phyloP scores from a whole-genome alignment of 2,888 invertebrate species.

The Noctuana brunneofusca region DNA sequence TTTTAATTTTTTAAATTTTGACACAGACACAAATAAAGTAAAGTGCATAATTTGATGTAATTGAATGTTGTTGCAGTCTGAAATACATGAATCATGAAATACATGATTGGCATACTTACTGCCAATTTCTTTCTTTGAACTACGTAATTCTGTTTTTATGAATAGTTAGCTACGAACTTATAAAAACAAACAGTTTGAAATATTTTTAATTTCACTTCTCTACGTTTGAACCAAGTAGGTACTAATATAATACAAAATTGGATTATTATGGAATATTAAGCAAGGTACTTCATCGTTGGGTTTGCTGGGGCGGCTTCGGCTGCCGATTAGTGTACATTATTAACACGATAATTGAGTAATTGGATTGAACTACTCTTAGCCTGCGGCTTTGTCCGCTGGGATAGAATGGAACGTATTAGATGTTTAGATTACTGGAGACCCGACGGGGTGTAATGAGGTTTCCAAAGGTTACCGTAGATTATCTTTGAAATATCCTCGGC shows the following conservation, averaged over 20 bases:
- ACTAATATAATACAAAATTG: conserved; percentile 17
- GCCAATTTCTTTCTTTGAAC: too few species aligned
- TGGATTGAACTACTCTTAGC: conserved; percentile 34
- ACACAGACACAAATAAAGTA: too few species aligned
- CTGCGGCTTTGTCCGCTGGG: conserved; percentile 29
- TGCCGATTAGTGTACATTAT: conserved; percentile 37
- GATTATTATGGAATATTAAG: conserved; percentile 19
- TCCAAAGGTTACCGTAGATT: conserved; percentile 7
- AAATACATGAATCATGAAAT: too few species aligned
- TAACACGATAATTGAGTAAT: conserved; percentile 37
- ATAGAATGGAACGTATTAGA: conserved; percentile 10
- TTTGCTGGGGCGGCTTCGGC: conserved; percentile 27
- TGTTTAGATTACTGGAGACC: conserved; percentile 15
- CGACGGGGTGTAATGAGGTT: conserved; percentile 3
- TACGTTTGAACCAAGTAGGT: too few species aligned
- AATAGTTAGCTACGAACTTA: too few species aligned
- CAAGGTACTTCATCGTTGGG: conserved; percentile 22
- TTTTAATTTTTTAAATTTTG: too few species aligned
- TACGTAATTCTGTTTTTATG: too few species aligned
- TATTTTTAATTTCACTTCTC: too few species aligned
- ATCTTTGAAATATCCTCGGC: conserved; percentile 2
- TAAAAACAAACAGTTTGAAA: too few species aligned
- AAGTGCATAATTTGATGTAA: too few species aligned
- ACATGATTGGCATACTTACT: too few species aligned
- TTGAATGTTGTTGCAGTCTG: too few species aligned